Evolutionary conservation across 2,888 invertebrate genomes (phyloP), one percentile per base, ranked within the genome.

Genomic region (Chymomyza amoena): DNA sequence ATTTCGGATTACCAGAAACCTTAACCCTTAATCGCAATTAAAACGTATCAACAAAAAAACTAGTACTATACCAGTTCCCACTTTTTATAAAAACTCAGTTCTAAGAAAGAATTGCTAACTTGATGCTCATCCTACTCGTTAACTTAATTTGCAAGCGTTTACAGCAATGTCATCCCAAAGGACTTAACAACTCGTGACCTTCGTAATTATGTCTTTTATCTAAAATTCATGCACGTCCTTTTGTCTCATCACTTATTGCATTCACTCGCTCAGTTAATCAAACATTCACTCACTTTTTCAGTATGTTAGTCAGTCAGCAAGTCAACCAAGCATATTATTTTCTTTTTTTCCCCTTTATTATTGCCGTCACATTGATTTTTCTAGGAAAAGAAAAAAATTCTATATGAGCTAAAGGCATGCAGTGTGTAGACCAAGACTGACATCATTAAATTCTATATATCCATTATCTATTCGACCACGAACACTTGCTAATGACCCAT

Each of bases 201-300:
- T 45, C 13, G 13, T 13, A 45, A 45, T 10, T 13, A 13, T 45
- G 13, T 45, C 39, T 4, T 45, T 7, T 32, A 32, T 32, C 9
- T 1, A 32, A 7, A 2, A 32, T 10, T 45, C 39, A 4, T 45
- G 39, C 10, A 13, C 39, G 10, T 45, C 39, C 13, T 45, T 45
- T 45, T 45, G 39, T 45, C 39, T 45, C 39, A 45, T 45, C 39
- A 45, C 39, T 45, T 13, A 59, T 32, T 36, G 59, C 59, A 18
- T 59, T 25, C 20, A 6, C 3, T 13, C 28, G 32, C 64, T 54
- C 72, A 69, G 68, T 68, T 68, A 69, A 72, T 68, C 70, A 76
- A 56, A 66, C 59, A 66, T 4, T 45, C 39, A 13, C 13, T 45
- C 13, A 45, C 13, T 45, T 45, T 45, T 13, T 13, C 39, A 45